Evolutionary conservation across 2,797 vertebrate genomes (phyloP).

Genomic region (Gadopsis bispinosus): DNA sequence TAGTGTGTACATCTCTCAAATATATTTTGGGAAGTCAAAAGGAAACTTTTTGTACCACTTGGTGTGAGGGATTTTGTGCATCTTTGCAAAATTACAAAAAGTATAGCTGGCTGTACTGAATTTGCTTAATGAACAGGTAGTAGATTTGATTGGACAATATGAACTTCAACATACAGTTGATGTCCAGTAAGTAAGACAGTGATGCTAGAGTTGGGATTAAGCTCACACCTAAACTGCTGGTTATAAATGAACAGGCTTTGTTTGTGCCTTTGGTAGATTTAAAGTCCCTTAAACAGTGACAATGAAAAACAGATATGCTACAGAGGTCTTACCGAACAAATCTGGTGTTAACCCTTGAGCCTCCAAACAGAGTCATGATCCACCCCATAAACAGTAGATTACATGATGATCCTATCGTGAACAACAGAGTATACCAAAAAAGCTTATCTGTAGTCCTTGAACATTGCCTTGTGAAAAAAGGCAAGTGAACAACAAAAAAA

Average conservation of each 20-base stretch:
- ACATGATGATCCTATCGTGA: constrained; percentile 70
- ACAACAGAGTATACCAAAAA: constrained; percentile 74
- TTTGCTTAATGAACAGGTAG: constrained; percentile 51
- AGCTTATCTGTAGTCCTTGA: constrained; percentile 77
- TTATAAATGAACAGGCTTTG: constrained; percentile 43
- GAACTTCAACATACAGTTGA: constrained; percentile 21
- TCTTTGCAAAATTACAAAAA: constrained; percentile 46
- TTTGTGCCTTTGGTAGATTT: constrained; percentile 67
- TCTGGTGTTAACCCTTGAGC: constrained; percentile 53
- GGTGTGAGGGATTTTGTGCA: constrained; percentile 56
- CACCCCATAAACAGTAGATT: constrained; percentile 74
- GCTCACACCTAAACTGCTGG: constrained; percentile 26
- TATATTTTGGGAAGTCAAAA: constrained; percentile 56
- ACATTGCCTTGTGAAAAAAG: constrained; percentile 65
- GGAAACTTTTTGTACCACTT: constrained; percentile 73
- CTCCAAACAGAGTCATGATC: constrained; percentile 53
- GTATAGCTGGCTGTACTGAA: constrained; percentile 43
- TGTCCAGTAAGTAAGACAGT: constrained; percentile 50
- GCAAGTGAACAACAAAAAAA: constrained; percentile 57
- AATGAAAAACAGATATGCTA: constrained; percentile 63
- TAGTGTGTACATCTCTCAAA: constrained; percentile 41
- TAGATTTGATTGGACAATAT: constrained; percentile 28
- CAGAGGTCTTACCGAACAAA: constrained; percentile 55
- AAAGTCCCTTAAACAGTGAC: constrained; percentile 68
- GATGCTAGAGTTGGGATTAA: constrained; percentile 21